Base-by-base conservation (phyloP, 2,888 invertebrate genomes). In the Agapostemon virescens region DNA sequence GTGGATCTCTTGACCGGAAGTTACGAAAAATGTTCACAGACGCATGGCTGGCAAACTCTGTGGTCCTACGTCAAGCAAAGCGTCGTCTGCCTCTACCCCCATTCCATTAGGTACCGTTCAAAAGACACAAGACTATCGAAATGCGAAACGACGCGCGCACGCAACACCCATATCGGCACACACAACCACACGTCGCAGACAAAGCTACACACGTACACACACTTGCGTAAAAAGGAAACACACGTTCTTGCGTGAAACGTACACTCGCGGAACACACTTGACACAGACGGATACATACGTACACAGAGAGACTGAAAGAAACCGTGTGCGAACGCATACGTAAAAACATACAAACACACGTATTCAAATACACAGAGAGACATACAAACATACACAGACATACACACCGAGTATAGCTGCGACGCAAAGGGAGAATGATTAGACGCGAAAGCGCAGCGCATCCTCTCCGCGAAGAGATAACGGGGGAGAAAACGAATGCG, bases 1-100 rank as follows among this genome's bases (percentile, higher is more conserved):
- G 85, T 87, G 84, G 77, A 86, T 86, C 83, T 87, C 86, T 89
- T 90, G 89, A 90, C 88, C 86, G 90, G 90, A 91, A 91, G 90
- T 92, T 91, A 87, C 89, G 87, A 90, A 91, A 64, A 91, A 92
- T 93, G 92, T 93, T 93, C 92, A 92, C 92, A 93, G 92, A 93
- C 92, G 92, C 92, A 92, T 93, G 92, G 92, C 92, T 93, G 92
- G 92, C 92, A 90, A 93, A 93, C 92, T 92, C 92, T 87, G 90
- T 92, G 92, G 92, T 92, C 91, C 92, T 92, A 87, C 92, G 92
- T 91, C 92, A 92, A 92, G 92, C 92, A 88, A 93, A 93, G 88
- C 92, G 92, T 90, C 92, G 92, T 86, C 92, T 92, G 92, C 92
- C 92, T 91, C 92, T 92, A 91, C 92, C 92, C 92, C 92, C 90